Percentiles rank a stretch among this genome's conserved stretches.
These are phyloP conservation scores for Sweltsa coloradensis DNA, from an alignment of 1,140 invertebrate genomes.

Conservation along the genomic window DNA sequence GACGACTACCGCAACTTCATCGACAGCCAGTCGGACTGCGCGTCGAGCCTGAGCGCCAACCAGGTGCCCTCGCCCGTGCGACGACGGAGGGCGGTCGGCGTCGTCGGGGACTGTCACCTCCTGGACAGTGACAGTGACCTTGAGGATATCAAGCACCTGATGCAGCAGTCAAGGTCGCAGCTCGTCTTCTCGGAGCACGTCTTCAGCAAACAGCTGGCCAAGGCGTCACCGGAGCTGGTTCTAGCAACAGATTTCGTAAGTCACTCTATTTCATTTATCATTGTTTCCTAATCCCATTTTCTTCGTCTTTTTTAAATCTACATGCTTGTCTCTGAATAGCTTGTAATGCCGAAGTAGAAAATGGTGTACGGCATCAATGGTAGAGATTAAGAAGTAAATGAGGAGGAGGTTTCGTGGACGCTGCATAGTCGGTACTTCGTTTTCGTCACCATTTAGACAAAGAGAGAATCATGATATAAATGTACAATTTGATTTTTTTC, in stretches of 20 bases:
- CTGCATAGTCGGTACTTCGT: no score
- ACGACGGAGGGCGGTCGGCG: slow-evolving; percentile 1
- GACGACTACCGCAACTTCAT: slow-evolving; percentile 83
- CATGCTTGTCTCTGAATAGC: neutral
- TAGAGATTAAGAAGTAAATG: no score
- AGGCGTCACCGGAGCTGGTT: slow-evolving; percentile 26
- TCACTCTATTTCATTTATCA: slow-evolving; percentile 22
- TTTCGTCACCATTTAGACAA: no score
- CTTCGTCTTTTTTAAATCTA: neutral
- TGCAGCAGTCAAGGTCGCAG: slow-evolving; percentile 39
- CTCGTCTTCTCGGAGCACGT: slow-evolving; percentile 39
- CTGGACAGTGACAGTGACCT: slow-evolving; percentile 51
- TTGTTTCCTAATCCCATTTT: neutral
- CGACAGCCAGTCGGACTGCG: slow-evolving; percentile 74
- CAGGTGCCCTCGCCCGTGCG: slow-evolving; percentile 40
- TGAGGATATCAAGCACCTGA: slow-evolving; percentile 43
- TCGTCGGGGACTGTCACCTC: slow-evolving; percentile 23
- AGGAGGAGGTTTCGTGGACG: no score
- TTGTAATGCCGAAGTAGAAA: neutral
- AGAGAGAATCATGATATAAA: no score
- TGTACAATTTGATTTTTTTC: no score
- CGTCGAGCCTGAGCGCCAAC: slow-evolving; percentile 58
- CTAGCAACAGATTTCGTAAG: slow-evolving; percentile 35
- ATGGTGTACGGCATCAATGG: no score
- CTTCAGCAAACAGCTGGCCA: slow-evolving; percentile 33